These are phyloP conservation scores for Pelecanoides urinatrix DNA, from an alignment of 2,113 vertebrate species.

Conservation along the genomic window DNA sequence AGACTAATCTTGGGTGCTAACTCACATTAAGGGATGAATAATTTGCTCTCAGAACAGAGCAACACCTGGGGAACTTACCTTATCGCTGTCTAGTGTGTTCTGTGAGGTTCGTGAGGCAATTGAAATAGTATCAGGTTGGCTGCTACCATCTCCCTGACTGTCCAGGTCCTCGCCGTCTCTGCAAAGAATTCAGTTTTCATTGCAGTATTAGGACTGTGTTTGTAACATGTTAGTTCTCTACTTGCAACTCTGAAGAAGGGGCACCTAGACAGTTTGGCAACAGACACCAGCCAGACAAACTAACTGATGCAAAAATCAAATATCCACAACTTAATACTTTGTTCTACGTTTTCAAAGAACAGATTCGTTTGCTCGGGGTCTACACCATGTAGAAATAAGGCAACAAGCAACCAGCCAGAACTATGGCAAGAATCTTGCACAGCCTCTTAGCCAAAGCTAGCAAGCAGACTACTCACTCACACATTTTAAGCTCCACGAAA, in stretches of 20 bases:
- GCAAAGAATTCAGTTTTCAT: constrained; percentile 11
- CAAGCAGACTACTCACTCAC: not conserved
- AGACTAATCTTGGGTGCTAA: not conserved
- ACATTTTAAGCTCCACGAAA: not conserved
- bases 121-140: constrained; percentile 97
- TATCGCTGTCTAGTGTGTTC: constrained; percentile 97
- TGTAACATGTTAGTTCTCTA: not conserved
- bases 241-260: not conserved
- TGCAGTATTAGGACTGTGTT: not conserved
- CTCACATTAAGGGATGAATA: not conserved
- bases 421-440: not conserved
- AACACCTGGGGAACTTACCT: constrained; percentile 76
- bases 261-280: not conserved
- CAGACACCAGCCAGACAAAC: not conserved
- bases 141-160: constrained; percentile 98
- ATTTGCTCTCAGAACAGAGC: not conserved
- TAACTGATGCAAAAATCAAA: not conserved
- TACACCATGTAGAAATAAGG: not conserved
- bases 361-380: not conserved
- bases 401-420: not conserved
- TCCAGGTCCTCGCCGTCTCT: constrained; percentile 97
- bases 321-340: not conserved
- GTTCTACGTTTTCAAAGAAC: not conserved
- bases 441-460: not conserved
- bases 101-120: constrained; percentile 97